Evolutionary conservation across 2,888 invertebrate genomes (phyloP).

Genomic region (Sesia bembeciformis): DNA sequence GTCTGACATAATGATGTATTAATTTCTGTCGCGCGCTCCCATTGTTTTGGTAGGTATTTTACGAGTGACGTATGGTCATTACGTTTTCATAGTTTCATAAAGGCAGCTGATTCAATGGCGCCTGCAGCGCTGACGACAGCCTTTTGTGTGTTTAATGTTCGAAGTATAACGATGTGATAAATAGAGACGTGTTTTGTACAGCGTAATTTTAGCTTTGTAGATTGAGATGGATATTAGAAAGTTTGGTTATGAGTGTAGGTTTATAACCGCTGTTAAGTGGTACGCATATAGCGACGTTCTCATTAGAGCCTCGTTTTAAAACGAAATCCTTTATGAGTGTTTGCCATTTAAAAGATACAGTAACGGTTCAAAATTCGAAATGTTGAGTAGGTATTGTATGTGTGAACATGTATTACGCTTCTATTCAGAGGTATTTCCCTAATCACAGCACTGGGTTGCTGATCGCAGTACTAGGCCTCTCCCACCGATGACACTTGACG

Average conservation of each 20-base stretch:
- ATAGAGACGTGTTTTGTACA: constrained; percentile 24
- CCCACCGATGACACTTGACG: no score
- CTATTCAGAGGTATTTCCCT: no score
- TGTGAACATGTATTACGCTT: no score
- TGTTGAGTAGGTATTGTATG: no score
- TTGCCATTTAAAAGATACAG: no score
- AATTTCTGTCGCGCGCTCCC: constrained; percentile 68
- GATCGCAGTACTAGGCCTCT: no score
- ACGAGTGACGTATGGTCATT: constrained; percentile 70
- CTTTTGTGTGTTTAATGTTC: constrained; percentile 60
- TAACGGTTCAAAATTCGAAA: no score
- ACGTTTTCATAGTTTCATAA: constrained; percentile 72
- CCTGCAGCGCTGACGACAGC: constrained; percentile 30
- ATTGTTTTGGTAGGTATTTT: constrained; percentile 73
- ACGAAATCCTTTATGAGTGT: neutral
- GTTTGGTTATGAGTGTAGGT: neutral
- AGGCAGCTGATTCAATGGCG: constrained; percentile 49
- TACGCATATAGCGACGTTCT: neutral
- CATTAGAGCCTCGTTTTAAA: neutral
- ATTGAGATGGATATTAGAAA: constrained; percentile 13
- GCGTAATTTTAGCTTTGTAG: constrained; percentile 10
- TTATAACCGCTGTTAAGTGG: neutral
- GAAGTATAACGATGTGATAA: constrained; percentile 44
- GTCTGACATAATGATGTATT: constrained; percentile 74
- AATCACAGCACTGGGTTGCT: no score